phyloP scores from a whole-genome alignment of 2,888 invertebrate genomes.

The Stenchaetothrips biformis region DNA sequence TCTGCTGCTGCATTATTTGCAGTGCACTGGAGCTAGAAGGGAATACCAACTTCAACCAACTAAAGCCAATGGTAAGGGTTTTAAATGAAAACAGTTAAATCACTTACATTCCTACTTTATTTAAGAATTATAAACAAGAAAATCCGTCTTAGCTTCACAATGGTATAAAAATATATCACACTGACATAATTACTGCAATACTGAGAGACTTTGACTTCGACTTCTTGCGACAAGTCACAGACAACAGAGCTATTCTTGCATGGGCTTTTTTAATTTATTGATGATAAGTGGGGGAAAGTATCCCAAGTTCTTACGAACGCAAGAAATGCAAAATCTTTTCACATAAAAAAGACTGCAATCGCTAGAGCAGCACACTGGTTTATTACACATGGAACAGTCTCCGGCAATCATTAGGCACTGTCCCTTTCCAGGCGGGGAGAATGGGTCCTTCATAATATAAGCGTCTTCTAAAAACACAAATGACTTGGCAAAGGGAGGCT shows the following conservation, averaged over 20 bases:
- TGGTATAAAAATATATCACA: no score
- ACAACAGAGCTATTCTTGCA: neutral
- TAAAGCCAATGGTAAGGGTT: no score
- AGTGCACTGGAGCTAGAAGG: no score
- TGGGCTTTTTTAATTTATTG: constrained; percentile 53
- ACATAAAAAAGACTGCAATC: constrained; percentile 77
- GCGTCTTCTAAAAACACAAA: constrained; percentile 65
- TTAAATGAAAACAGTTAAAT: no score
- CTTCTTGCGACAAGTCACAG: neutral
- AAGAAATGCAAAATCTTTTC: constrained; percentile 66
- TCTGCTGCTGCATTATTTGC: no score
- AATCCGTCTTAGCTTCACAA: no score
- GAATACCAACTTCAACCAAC: no score
- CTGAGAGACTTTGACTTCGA: no score
- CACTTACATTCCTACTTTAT: no score
- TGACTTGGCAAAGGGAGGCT: constrained; percentile 67
- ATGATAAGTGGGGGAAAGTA: constrained; percentile 66
- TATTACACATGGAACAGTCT: constrained; percentile 65
- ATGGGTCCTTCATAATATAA: constrained; percentile 82
- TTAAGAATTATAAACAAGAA: no score
- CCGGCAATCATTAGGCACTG: constrained; percentile 72
- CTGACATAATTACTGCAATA: no score
- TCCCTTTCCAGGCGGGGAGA: constrained; percentile 66
- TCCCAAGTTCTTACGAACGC: constrained; percentile 56
- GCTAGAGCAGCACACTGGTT: constrained; percentile 64